Percentiles rank a stretch among this genome's conserved stretches.
These are phyloP conservation scores for Epirrhoe tristata DNA, from an alignment of 2,888 invertebrate genomes.

Conservation along the genomic window DNA sequence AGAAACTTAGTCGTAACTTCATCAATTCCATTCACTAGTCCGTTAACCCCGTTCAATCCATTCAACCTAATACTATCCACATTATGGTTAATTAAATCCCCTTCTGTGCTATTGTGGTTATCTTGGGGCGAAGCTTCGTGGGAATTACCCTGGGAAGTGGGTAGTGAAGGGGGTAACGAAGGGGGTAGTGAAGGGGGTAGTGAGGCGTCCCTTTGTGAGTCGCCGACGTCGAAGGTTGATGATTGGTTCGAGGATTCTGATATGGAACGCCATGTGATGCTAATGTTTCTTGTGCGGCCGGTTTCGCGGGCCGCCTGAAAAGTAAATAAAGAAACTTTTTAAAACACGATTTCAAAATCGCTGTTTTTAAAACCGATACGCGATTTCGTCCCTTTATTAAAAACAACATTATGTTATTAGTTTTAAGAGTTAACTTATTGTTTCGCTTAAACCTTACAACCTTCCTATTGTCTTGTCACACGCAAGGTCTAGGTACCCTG, in stretches of 20 bases:
- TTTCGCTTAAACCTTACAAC: no score
- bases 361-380: no score
- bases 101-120: constrained; percentile 56
- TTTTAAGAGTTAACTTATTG: no score
- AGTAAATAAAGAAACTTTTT: no score
- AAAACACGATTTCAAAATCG: no score
- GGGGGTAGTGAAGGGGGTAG: constrained; percentile 30
- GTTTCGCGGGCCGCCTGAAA: constrained; percentile 67
- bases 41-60: constrained; percentile 59
- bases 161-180: constrained; percentile 33
- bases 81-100: constrained; percentile 56
- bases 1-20: constrained; percentile 70
- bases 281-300: constrained; percentile 71
- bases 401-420: no score
- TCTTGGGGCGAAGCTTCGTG: constrained; percentile 57
- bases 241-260: constrained; percentile 81
- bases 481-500: no score
- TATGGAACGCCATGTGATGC: constrained; percentile 81
- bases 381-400: no score
- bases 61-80: constrained; percentile 50
- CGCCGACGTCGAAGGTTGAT: constrained; percentile 67
- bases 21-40: constrained; percentile 60
- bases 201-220: constrained; percentile 51
- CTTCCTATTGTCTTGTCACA: no score
- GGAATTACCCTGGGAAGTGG: constrained; percentile 37